Evolutionary conservation across 1,140 invertebrate species (phyloP).

Genomic region (Eumeta japonica): DNA sequence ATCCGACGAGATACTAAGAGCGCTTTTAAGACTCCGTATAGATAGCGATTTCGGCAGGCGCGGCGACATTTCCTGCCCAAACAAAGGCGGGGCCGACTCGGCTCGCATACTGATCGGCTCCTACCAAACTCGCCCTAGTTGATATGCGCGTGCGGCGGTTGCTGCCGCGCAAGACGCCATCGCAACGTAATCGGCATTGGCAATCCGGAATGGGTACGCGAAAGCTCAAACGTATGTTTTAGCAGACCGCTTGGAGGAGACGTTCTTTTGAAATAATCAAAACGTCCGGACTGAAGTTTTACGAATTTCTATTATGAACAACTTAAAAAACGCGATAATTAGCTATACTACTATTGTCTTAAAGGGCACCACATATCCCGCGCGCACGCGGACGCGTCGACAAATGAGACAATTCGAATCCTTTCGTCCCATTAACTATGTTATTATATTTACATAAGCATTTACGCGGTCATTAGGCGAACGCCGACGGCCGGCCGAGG

Average conservation of each 20-base stretch:
- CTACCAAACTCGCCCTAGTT: slow-evolving; percentile 28
- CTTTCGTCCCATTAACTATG: slow-evolving; percentile 31
- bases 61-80: slow-evolving; percentile 48
- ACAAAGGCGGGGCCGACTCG: slow-evolving; percentile 37
- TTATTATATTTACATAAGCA: slow-evolving; percentile 39
- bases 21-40: slow-evolving; percentile 9
- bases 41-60: slow-evolving; percentile 40
- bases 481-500: slow-evolving; percentile 12
- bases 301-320: too few relatives aligned
- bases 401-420: slow-evolving; percentile 17
- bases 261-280: too few relatives aligned
- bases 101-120: slow-evolving; percentile 44
- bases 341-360: too few relatives aligned
- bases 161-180: slow-evolving; percentile 30
- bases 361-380: too few relatives aligned
- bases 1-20: slow-evolving; percentile 31
- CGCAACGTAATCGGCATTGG: slow-evolving; percentile 41
- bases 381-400: too few relatives aligned
- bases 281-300: too few relatives aligned
- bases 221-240: too few relatives aligned
- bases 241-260: too few relatives aligned
- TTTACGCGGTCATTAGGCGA: slow-evolving; percentile 27
- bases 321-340: too few relatives aligned
- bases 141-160: slow-evolving; percentile 21
- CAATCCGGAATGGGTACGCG: slow-evolving; percentile 35